Conservation (phyloP, 2,113 vertebrate species). For the Callocephalon fimbriatum region DNA sequence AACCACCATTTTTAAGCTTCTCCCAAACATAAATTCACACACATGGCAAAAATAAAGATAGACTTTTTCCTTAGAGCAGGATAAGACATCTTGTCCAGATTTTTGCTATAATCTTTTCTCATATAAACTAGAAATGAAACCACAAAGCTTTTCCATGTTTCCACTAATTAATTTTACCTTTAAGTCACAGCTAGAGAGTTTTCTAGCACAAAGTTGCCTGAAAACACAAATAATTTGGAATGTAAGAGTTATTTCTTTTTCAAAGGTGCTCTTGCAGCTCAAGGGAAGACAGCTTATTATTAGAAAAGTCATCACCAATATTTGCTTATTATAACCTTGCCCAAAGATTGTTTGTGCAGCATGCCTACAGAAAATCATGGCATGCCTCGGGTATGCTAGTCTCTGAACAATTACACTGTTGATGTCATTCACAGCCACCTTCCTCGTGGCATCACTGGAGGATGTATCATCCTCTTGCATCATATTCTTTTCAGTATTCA, state of each 20-base stretch:
- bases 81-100: neutral
- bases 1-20: neutral
- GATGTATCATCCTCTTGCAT: slow-evolving; percentile 1
- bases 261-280: slow-evolving; percentile 18
- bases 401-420: neutral
- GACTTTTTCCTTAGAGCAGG: neutral
- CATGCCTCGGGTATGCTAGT: neutral
- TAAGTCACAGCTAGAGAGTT: neutral
- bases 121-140: neutral
- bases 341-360: neutral
- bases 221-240: neutral
- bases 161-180: neutral
- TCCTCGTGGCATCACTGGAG: neutral
- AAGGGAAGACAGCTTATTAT: neutral
- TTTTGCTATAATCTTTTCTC: neutral
- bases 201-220: neutral
- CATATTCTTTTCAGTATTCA: slow-evolving; percentile 12
- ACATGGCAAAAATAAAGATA: neutral
- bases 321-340: slow-evolving; percentile 48
- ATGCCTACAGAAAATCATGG: neutral
- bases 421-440: neutral
- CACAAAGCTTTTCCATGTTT: neutral
- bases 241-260: neutral
- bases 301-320: slow-evolving; percentile 22
- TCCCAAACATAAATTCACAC: neutral